phyloP scores from a whole-genome alignment of 2,888 invertebrate species.

The Alentia gelatinosa region DNA sequence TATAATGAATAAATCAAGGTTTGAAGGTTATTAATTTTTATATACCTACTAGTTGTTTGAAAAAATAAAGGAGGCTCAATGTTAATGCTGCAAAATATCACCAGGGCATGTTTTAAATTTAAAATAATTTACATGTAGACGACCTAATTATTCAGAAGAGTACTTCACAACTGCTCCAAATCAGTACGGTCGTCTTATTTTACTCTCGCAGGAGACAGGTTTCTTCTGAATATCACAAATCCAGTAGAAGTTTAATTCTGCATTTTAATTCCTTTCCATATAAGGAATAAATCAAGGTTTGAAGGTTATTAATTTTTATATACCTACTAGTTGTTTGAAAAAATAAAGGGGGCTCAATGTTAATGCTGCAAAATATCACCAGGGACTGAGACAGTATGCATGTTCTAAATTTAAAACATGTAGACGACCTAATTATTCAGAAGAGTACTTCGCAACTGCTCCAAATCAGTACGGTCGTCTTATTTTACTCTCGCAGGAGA shows the following conservation, averaged over 20 bases:
- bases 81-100: too few relatives aligned
- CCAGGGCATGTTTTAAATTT: background rate
- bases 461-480: constrained; percentile 35
- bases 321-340: too few relatives aligned
- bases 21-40: too few relatives aligned
- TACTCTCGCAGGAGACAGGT: constrained; percentile 6
- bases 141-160: constrained; percentile 15
- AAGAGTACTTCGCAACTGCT: background rate
- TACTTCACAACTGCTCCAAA: constrained; percentile 8
- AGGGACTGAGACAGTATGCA: background rate
- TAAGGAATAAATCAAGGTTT: too few relatives aligned
- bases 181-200: constrained; percentile 12
- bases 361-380: too few relatives aligned
- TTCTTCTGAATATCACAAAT: background rate
- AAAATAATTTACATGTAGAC: background rate
- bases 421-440: constrained; percentile 17
- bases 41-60: too few relatives aligned
- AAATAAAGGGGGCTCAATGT: too few relatives aligned
- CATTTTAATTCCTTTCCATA: too few relatives aligned
- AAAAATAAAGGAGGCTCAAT: too few relatives aligned
- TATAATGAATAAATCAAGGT: too few relatives aligned
- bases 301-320: too few relatives aligned
- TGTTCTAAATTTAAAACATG: background rate
- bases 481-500: background rate
- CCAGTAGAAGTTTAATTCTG: background rate